Evolutionary conservation across 2,888 invertebrate species (phyloP), one percentile per base, ranked within the genome.

Genomic region (Euplagia quadripunctaria): DNA sequence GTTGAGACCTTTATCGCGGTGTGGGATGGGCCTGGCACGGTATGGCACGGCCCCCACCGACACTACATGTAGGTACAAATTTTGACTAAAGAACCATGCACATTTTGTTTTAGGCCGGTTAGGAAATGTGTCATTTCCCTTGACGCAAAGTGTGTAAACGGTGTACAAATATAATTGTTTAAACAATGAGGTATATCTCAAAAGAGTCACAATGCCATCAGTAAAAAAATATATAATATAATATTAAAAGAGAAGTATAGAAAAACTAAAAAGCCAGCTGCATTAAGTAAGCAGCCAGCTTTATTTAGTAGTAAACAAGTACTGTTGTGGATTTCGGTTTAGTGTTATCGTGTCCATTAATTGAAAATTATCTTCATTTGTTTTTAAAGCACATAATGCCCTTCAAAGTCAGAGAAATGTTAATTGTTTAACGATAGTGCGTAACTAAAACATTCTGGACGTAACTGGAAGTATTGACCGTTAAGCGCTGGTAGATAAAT

Each of bases 11-110:
- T 92, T 91, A 90, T 89, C 89, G 91, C 86, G 88, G 91, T 84
- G 87, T 86, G 88, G 89, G 88, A 90, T 88, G 89, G 89, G 87
- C 84, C 94, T 92, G 96, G 94, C 92, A 95, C 95, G 91, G 94
- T 94, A 91, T 91, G 95, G 94, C 93, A 96, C 95, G 93, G 81
- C 92, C 90, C 89, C 88, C 91, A 84, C 88, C 89, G 86, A 91
- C 92, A 93, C 92, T 92, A 94, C 92, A 94, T 92, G 87, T 92
- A 90, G 88, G 83, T 88, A 86, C 87, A 86, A 88, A 87, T 90
- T 90, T 86, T 82, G 83, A 85, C 79, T 94, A 91, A 93, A 88
- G 93, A 83, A 83, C 87, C 83, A 78, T 94, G 83, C 87, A 46
- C 11, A 49, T 17, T 74, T 79, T 71, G 43, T 75, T 78, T 70